A percentile compares a stretch with the other conserved stretches of the same genome.
Evolutionary conservation across 2,113 vertebrate genomes (phyloP).

Genomic region (Trinectes maculatus): DNA sequence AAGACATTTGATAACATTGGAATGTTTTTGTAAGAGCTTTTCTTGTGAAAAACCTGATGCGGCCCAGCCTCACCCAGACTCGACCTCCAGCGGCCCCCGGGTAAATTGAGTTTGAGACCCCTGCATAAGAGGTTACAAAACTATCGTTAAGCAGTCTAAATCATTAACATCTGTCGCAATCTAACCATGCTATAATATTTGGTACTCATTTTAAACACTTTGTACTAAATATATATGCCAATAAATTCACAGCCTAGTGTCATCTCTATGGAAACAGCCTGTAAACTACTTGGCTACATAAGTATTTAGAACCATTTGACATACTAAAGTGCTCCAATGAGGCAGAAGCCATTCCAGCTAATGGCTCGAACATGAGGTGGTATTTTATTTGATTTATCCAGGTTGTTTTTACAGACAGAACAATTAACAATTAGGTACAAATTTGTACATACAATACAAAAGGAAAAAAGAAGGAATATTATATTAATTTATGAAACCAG

Average conservation of each 20-base stretch:
- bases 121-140: too few species aligned
- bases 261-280: conserved; percentile 14
- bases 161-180: too few species aligned
- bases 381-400: background rate
- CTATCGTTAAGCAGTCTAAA: too few species aligned
- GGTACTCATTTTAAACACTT: too few species aligned
- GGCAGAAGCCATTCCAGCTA: conserved; percentile 8
- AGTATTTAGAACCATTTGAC: conserved; percentile 7
- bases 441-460: too few species aligned
- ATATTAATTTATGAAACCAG: background rate
- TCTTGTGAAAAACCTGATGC: too few species aligned
- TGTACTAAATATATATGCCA: background rate
- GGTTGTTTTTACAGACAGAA: background rate
- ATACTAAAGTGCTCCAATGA: conserved; percentile 31
- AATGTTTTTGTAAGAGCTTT: too few species aligned
- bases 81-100: too few species aligned
- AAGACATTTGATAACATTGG: too few species aligned
- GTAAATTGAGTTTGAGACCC: too few species aligned
- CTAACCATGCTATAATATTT: too few species aligned
- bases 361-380: background rate
- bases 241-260: background rate
- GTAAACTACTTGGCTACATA: conserved; percentile 4
- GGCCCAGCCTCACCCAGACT: too few species aligned
- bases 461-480: background rate
- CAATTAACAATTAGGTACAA: background rate